phyloP scores from a whole-genome alignment of 2,888 invertebrate genomes.

The Sesamia inferens region DNA sequence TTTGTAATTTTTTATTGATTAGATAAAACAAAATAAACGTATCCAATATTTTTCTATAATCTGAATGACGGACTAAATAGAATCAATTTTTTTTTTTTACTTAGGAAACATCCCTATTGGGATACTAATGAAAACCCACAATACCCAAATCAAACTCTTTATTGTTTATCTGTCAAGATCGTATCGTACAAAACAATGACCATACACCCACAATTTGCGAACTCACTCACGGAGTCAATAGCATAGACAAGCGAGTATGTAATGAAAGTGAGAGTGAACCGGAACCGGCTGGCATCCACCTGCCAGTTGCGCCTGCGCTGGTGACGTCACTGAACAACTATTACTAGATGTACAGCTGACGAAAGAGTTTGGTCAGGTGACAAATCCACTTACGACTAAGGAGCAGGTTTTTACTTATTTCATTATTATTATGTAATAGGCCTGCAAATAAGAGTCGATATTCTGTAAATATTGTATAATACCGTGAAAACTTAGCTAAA shows the following conservation, averaged over 20 bases:
- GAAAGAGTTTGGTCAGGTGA: neutral
- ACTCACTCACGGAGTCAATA: slow-evolving; percentile 42
- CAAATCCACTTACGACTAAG: neutral
- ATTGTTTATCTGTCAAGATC: neutral
- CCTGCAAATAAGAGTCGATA: neutral
- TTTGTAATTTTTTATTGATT: too few species aligned
- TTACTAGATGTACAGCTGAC: slow-evolving; percentile 30
- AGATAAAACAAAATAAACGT: too few species aligned
- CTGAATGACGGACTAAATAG: too few species aligned
- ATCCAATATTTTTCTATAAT: too few species aligned
- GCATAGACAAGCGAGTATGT: slow-evolving; percentile 40
- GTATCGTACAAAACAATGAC: slow-evolving; percentile 19
- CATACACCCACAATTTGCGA: slow-evolving; percentile 21
- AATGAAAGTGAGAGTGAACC: slow-evolving; percentile 66
- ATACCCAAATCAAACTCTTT: too few species aligned
- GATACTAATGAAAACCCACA: neutral
- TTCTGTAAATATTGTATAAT: neutral
- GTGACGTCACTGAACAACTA: slow-evolving; percentile 56
- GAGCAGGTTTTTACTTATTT: neutral
- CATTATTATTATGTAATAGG: neutral
- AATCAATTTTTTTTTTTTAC: too few species aligned
- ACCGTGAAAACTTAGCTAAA: neutral
- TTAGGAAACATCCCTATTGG: too few species aligned
- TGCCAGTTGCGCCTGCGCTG: slow-evolving; percentile 46
- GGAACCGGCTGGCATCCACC: slow-evolving; percentile 63